Base-by-base conservation (phyloP, 1,140 invertebrate species). In the Seison nebaliae region DNA sequence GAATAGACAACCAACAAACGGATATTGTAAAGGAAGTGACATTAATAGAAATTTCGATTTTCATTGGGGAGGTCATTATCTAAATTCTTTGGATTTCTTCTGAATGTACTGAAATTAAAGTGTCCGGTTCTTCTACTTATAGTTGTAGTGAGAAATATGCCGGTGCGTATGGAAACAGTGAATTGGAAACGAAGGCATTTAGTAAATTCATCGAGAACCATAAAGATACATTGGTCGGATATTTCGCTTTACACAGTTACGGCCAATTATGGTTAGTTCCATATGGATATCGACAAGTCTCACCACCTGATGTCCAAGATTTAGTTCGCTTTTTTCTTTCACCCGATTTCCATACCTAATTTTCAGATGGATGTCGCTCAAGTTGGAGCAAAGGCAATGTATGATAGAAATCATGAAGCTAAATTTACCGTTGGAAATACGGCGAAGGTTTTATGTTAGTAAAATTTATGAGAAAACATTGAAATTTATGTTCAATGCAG, bases 111-210 rank as follows among this genome's bases (percentile, higher is more conserved):
- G 5, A 26, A 26, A 11, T 26, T 26, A 11, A 11, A 26, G 16
- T 15, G 9, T 9, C 8, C 17, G 39, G 39, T 32, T 31, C 39
- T 35, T 35, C 31, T 20, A 24, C 16, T 34, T 29, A 35, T 23
- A 24, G 28, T 17, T 43, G 32, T 22, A 23, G 12, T 45, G 43
- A 40, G 35, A 35, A 15, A 43, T 43, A 32, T 35, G 35, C 17
- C 1, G 28, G 22, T 16, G 17, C 28, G 28, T 22, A 34, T 26
- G 36, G 26, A 9, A 34, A 43, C 9, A 45, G 35, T 17, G 42
- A 43, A 26, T 14, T 28, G 2, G 42, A 42, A 15, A 36, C 34
- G 7, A 19, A 36, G 20, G 26, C 33, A 23, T 16, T 42, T 30
- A 17, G 30, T n/a, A 32, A 22, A 19, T 35, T 29, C 24, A 42